Percentiles rank a stretch among this genome's conserved stretches.
These are phyloP conservation scores for Cryptophagus acutangulus DNA, from an alignment of 2,888 invertebrate genomes.

Conservation along the genomic window DNA sequence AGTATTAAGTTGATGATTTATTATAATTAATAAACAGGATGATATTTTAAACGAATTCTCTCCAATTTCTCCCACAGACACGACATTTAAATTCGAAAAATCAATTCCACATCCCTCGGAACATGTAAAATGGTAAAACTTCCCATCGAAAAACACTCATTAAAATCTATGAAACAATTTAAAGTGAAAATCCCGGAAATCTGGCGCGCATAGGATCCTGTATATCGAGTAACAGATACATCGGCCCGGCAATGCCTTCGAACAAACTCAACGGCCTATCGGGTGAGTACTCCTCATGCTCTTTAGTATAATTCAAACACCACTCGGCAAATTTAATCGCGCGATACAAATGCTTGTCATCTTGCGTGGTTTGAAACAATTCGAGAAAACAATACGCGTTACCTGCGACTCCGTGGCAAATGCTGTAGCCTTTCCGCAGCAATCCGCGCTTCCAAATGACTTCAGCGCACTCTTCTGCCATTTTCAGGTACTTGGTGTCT, in stretches of 20 bases:
- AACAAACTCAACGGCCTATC: conserved; percentile 79
- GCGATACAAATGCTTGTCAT: conserved; percentile 66
- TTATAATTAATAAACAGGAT: conserved; percentile 29
- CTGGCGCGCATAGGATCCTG: conserved; percentile 59
- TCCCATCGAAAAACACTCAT: too few relatives aligned
- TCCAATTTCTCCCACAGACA: too few relatives aligned
- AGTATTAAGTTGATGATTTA: conserved; percentile 44
- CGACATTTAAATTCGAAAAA: too few relatives aligned
- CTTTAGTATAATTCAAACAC: conserved; percentile 66
- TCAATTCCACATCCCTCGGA: too few relatives aligned
- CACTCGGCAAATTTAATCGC: conserved; percentile 77
- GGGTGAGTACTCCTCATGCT: conserved; percentile 65
- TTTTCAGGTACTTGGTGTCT: conserved; percentile 62
- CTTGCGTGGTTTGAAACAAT: conserved; percentile 73
- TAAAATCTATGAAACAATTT: conserved; percentile 14
- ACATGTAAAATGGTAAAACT: too few relatives aligned
- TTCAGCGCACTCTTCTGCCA: conserved; percentile 67
- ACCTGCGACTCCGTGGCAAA: conserved; percentile 85
- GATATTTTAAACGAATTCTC: conserved; percentile 20
- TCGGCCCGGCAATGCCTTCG: conserved; percentile 75
- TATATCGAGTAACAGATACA: conserved; percentile 71
- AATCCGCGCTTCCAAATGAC: conserved; percentile 78
- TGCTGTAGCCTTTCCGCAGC: conserved; percentile 75
- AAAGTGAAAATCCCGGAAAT: conserved; percentile 64
- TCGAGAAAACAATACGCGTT: conserved; percentile 80